Base-by-base conservation (phyloP, 2,888 invertebrate genomes). In the Chymomyza procnemis region DNA sequence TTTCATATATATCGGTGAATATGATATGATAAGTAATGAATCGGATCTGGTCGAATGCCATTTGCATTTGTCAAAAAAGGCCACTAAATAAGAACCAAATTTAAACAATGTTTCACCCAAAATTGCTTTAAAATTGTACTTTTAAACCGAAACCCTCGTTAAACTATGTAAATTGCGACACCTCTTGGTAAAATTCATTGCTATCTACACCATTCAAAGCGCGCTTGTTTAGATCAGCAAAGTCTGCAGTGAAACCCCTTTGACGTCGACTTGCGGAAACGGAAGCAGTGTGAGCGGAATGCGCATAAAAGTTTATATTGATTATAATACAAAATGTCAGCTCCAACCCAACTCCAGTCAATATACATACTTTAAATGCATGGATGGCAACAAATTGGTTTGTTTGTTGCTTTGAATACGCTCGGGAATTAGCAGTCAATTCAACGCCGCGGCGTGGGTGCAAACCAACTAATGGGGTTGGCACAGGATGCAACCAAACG, bases 281-380 rank as follows among this genome's bases (percentile, higher is more conserved):
- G 79, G 75, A 88, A 76, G 75, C 69, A 71, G 64, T 71, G 70
- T 74, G 69, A 74, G 69, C 76, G 67, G 74, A 76, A 74, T 80
- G 65, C 61, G 71, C 79, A 87, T 85, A 85, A 89, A 85, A 89
- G 66, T 88, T 88, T 83, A 88, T 79, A 82, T 75, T 85, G 88
- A 82, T 82, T 82, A 71, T 78, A 71, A 76, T 79, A 79, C 66
- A 64, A 73, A 82, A 71, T 65, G 71, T 22, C 59, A 57, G 60
- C 18, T 21, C 41, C n/a, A 22, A 56, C 21, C 6, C 18, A 22
- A 57, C 55, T 16, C 47, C 22, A 57, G 9, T 5, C 54, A 22
- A 21, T 30, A 64, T 18, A 26, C 30, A 64, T 18, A 26, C 30
- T n/a, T 9, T 9, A 62, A 66, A 64, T 46, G 52, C 62, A 64